Conservation (phyloP, 2,113 vertebrate species). For the Cyrtonyx montezumae region DNA sequence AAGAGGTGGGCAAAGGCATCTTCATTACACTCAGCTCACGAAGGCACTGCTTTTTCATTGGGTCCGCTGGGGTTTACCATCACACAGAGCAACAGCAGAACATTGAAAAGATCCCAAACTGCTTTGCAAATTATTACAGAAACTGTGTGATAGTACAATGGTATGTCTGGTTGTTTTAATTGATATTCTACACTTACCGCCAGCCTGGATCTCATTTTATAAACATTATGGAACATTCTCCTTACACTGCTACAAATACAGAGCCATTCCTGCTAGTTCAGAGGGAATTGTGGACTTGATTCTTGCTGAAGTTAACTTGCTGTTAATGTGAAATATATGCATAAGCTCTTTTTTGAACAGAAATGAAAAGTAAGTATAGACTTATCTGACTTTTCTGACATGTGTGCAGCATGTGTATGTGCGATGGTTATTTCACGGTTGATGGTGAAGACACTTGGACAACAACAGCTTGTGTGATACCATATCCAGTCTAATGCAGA, state of each 20-base stretch:
- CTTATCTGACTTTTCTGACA: background rate
- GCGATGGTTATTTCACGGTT: background rate
- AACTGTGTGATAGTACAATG: background rate
- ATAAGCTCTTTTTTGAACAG: background rate
- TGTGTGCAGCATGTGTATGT: background rate
- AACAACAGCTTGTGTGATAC: background rate
- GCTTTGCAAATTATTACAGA: background rate
- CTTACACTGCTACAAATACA: background rate
- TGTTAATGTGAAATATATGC: background rate
- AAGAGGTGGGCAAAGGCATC: accelerated
- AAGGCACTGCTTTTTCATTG: background rate
- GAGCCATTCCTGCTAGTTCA: background rate
- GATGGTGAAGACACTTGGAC: background rate
- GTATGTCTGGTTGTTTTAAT: background rate
- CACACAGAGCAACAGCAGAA: background rate
- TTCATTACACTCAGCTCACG: background rate
- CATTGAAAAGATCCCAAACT: background rate
- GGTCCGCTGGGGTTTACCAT: background rate
- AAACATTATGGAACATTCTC: background rate
- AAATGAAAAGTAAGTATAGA: background rate
- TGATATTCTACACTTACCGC: background rate
- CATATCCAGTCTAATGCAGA: background rate
- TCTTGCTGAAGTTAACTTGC: background rate
- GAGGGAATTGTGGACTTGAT: background rate
- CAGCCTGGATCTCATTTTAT: background rate